Conservation (phyloP, 2,888 invertebrate species). For the Tachina grossa region DNA sequence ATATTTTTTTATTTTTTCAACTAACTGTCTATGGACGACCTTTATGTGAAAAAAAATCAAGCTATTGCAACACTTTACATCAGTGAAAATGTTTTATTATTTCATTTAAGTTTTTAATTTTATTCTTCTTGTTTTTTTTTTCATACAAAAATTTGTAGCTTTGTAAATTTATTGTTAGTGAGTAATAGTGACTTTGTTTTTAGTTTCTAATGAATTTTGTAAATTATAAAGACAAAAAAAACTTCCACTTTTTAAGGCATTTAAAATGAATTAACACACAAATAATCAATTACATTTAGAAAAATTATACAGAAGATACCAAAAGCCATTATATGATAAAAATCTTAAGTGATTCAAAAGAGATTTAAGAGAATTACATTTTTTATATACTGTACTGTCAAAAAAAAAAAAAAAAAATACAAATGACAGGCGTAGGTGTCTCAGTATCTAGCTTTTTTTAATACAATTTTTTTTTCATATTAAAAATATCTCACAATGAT, state of each 20-base stretch:
- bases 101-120: slow-evolving; percentile 2
- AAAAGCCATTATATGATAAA: not conserved
- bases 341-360: not conserved
- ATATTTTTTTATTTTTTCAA: slow-evolving; percentile 19
- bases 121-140: not conserved
- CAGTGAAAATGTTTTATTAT: slow-evolving; percentile 16
- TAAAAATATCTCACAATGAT: no score
- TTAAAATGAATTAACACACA: not conserved
- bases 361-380: no score
- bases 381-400: no score
- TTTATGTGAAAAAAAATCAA: slow-evolving; percentile 48
- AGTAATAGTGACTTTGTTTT: not conserved
- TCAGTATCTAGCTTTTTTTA: no score
- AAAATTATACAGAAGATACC: not conserved
- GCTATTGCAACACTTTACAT: slow-evolving; percentile 52
- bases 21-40: slow-evolving; percentile 56
- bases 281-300: slow-evolving; percentile 21
- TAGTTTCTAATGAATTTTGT: slow-evolving; percentile 24
- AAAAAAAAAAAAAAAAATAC: no score
- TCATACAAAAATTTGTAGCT: not conserved
- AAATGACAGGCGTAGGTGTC: no score
- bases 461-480: no score
- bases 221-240: not conserved
- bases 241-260: not conserved
- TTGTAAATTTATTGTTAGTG: slow-evolving; percentile 13